phyloP scores from a whole-genome alignment of 1,140 invertebrate species.

The Pseudomyrmex concolor region DNA sequence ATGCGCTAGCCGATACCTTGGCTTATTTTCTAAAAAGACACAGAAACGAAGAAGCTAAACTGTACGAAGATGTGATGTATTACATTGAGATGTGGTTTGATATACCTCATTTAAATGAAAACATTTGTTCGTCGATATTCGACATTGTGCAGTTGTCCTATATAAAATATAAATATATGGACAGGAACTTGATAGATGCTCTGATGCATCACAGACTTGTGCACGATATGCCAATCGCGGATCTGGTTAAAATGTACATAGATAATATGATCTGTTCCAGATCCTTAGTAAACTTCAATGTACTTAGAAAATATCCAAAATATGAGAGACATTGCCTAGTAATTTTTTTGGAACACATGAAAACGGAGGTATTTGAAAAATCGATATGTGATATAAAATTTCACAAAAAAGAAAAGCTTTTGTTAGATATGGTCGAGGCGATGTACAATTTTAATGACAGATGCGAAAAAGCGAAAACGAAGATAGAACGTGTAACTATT shows the following conservation, averaged over 20 bases:
- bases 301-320: constrained; percentile 59
- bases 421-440: constrained; percentile 23
- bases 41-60: constrained; percentile 70
- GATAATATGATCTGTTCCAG: not conserved
- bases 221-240: constrained; percentile 51
- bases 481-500: constrained; percentile 43
- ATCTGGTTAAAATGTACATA: constrained; percentile 51
- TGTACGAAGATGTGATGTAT: constrained; percentile 53
- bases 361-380: no score
- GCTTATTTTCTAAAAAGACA: constrained; percentile 71
- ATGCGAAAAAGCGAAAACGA: not conserved
- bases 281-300: not conserved
- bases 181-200: constrained; percentile 42
- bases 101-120: no score
- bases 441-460: constrained; percentile 72
- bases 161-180: constrained; percentile 24
- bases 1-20: constrained; percentile 68
- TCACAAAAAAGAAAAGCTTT: fast-evolving
- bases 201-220: constrained; percentile 60
- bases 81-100: no score
- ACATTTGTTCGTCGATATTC: not conserved
- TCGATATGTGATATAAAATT: no score
- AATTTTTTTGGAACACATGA: no score
- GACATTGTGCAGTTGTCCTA: constrained; percentile 62
- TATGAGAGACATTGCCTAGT: constrained; percentile 67